Evolutionary conservation across 2,113 vertebrate species (phyloP).

Genomic region (Arvicanthis niloticus): DNA sequence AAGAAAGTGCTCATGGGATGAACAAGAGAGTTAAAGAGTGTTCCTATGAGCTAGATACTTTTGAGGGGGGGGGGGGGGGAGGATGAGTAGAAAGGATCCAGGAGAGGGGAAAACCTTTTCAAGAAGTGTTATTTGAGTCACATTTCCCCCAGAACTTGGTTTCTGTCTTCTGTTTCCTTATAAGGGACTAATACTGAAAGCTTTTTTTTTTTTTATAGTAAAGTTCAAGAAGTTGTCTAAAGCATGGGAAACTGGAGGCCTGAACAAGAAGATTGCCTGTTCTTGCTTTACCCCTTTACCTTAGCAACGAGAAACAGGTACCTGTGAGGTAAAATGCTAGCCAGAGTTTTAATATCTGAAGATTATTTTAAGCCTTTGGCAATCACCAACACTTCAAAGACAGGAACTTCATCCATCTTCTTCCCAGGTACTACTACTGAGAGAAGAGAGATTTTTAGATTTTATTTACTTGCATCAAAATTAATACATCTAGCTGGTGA

Average conservation of each 20-base stretch:
- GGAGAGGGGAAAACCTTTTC: not conserved
- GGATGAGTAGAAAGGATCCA: not conserved
- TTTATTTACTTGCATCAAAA: constrained; percentile 39
- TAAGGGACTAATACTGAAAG: constrained; percentile 31
- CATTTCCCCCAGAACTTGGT: constrained; percentile 33
- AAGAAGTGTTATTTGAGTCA: not conserved
- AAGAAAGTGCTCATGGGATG: not conserved
- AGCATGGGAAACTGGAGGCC: not conserved
- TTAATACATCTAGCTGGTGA: not conserved
- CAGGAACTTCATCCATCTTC: not conserved
- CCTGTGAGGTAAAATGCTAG: not conserved
- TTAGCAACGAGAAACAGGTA: not conserved
- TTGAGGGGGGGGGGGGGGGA: not conserved
- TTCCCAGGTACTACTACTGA: not conserved
- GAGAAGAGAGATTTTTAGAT: not conserved
- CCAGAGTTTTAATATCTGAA: constrained; percentile 19
- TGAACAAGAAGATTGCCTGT: not conserved
- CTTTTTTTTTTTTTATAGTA: not conserved
- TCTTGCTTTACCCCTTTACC: not conserved
- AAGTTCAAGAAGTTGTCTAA: constrained; percentile 17
- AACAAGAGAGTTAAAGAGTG: not conserved
- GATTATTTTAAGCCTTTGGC: not conserved
- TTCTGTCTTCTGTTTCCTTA: not conserved
- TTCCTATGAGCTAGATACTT: not conserved
- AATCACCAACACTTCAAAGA: not conserved